Percentiles rank a stretch among this genome's conserved stretches.
Conservation (phyloP, 2,888 invertebrate genomes). For the Oscheius sp. region DNA sequence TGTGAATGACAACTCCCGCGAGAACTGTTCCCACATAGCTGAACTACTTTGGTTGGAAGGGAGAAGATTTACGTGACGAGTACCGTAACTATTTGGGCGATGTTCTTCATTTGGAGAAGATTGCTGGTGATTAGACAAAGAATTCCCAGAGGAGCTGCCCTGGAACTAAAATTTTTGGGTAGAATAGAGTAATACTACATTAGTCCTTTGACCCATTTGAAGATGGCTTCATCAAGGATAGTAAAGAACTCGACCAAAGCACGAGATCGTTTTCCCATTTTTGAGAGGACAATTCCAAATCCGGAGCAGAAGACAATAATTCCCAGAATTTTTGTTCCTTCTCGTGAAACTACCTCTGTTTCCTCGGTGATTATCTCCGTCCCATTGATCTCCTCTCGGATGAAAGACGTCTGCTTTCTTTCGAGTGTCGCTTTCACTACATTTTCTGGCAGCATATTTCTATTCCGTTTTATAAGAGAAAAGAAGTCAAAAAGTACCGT, state of each 20-base stretch:
- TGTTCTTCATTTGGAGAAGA: slow-evolving; percentile 76
- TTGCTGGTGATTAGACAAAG: slow-evolving; percentile 78
- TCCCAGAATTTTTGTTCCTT: slow-evolving; percentile 79
- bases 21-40: slow-evolving; percentile 75
- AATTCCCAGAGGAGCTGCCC: slow-evolving; percentile 79
- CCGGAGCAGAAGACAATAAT: slow-evolving; percentile 87
- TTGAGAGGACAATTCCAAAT: slow-evolving; percentile 85
- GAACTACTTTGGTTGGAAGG: background rate
- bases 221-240: slow-evolving; percentile 85
- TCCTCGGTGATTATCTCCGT: slow-evolving; percentile 28
- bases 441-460: slow-evolving; percentile 82
- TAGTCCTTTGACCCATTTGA: slow-evolving; percentile 74
- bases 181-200: slow-evolving; percentile 39
- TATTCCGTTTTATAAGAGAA: background rate
- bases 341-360: slow-evolving; percentile 70
- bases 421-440: slow-evolving; percentile 80
- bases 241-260: slow-evolving; percentile 84
- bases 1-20: slow-evolving; percentile 75
- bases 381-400: slow-evolving; percentile 45
- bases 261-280: slow-evolving; percentile 82
- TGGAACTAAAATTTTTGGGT: slow-evolving; percentile 61
- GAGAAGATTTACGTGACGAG: slow-evolving; percentile 33
- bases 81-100: slow-evolving; percentile 71
- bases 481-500: slow-evolving; percentile 77
- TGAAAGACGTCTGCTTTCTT: slow-evolving; percentile 47